Evolutionary conservation across 2,797 vertebrate genomes (phyloP).

Genomic region (Oophaga sylvatica): DNA sequence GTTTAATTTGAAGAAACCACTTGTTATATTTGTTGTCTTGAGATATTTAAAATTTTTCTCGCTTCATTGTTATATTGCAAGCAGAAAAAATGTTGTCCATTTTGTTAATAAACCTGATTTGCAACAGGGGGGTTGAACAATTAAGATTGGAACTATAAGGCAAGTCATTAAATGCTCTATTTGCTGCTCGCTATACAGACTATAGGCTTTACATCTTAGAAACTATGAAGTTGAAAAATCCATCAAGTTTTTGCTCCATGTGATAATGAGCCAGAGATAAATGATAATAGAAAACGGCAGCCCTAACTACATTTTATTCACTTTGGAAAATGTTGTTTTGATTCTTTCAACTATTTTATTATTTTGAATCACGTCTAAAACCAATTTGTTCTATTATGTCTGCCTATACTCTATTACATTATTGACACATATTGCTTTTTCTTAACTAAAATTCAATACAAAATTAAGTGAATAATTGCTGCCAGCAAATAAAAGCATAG

Average conservation of each 20-base stretch:
- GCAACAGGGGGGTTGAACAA: too few species aligned
- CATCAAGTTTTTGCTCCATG: neutral
- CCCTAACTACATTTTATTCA: constrained; percentile 4
- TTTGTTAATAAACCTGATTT: too few species aligned
- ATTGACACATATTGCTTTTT: constrained; percentile 3
- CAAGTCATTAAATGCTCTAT: neutral
- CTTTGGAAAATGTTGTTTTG: neutral
- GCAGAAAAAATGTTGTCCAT: too few species aligned
- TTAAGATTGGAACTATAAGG: neutral
- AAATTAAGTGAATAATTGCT: constrained; percentile 28
- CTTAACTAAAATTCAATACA: constrained; percentile 23
- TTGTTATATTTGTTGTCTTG: too few species aligned
- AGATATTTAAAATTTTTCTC: too few species aligned
- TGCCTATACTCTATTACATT: neutral
- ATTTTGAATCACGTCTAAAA: neutral
- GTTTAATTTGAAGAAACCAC: too few species aligned
- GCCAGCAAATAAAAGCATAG: constrained; percentile 11
- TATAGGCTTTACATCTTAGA: neutral
- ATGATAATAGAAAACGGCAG: neutral
- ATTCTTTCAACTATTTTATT: neutral
- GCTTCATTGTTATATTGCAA: too few species aligned
- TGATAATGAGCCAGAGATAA: constrained; percentile 6
- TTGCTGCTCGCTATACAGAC: neutral
- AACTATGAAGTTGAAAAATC: neutral
- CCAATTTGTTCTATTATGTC: neutral